A percentile compares a stretch with the other conserved stretches of the same genome.
Conservation (phyloP, 2,888 invertebrate species). For the Lasioglossum villosulum region DNA sequence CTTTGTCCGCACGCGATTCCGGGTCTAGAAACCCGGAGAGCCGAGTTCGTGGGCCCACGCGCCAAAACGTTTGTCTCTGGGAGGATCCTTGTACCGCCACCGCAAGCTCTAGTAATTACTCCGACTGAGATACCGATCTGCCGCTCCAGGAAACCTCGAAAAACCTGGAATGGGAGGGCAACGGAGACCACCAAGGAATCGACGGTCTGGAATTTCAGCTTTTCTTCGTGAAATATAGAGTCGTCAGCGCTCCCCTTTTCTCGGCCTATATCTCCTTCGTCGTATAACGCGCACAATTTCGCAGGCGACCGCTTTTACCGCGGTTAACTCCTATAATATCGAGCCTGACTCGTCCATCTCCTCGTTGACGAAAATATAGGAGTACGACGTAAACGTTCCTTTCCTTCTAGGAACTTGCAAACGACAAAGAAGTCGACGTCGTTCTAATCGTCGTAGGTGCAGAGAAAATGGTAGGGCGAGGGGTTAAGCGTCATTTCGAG, state of each 20-base stretch:
- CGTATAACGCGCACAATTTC: neutral
- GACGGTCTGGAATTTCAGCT: neutral
- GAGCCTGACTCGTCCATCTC: neutral
- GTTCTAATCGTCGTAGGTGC: neutral
- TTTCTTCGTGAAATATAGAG: neutral
- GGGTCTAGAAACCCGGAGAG: constrained; percentile 41
- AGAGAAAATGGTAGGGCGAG: neutral
- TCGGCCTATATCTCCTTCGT: neutral
- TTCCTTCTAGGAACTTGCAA: neutral
- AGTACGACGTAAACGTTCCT: neutral
- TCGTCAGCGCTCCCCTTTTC: neutral
- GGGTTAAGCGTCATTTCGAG: constrained; percentile 21
- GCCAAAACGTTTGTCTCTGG: constrained; percentile 65
- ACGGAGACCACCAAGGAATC: constrained; percentile 29
- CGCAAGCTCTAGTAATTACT: constrained; percentile 63
- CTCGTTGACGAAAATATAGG: neutral
- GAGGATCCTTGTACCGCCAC: constrained; percentile 37
- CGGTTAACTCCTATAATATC: neutral
- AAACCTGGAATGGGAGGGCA: constrained; percentile 13
- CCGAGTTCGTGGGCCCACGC: constrained; percentile 57
- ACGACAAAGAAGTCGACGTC: neutral
- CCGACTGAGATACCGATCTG: constrained; percentile 70
- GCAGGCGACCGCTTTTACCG: constrained; percentile 19
- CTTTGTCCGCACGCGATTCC: constrained; percentile 18
- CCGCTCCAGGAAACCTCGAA: constrained; percentile 26